Base-by-base conservation (phyloP, 2,113 vertebrate species). In the Etheostoma cragini region DNA sequence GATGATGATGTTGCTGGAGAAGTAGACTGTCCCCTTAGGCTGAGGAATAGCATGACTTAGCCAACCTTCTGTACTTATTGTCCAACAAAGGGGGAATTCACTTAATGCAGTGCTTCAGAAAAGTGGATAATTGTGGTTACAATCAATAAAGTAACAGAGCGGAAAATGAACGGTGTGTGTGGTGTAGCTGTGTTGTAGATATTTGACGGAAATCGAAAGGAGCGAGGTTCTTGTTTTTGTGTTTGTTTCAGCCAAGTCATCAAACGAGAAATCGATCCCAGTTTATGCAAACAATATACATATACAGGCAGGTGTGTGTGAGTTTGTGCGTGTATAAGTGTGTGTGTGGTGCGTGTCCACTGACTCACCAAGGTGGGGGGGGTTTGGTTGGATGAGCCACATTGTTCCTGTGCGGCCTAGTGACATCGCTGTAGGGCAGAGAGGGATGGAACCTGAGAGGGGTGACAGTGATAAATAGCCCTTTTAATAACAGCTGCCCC, bases 401-500 rank as follows among this genome's bases (percentile, higher is more conserved):
- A 95, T 96, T 95, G 95, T 95, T 94, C 93, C 92, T 90, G 90
- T 83, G 89, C 89, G 90, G 95, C 93, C 93, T 88, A 82, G 88
- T 95, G 94, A 95, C 94, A 95, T 93, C 83, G 92, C 95, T 91
- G 90, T 88, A 92, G 94, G 95, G 94, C 94, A 94, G 89, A 91
- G 91, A 93, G 87, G 93, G 93, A 94, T 94, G 91, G 92, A 94
- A 94, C 94, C 92, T 93, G 92, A 93, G 92, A 93, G 94, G 91
- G 93, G 84, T 94, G 95, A 96, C 95, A 96, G 93, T 95, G 95
- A 96, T 96, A 96, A 96, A 95, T 95, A 95, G 95, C 92, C 93
- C 94, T 95, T 95, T 95, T 96, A 95, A 96, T 96, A 95, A 96
- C 95, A 95, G 94, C 95, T 95, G 95, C 94, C 94, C 94, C 94